Conservation (phyloP, 2,888 invertebrate genomes). For the Ornithoptera alexandrae region DNA sequence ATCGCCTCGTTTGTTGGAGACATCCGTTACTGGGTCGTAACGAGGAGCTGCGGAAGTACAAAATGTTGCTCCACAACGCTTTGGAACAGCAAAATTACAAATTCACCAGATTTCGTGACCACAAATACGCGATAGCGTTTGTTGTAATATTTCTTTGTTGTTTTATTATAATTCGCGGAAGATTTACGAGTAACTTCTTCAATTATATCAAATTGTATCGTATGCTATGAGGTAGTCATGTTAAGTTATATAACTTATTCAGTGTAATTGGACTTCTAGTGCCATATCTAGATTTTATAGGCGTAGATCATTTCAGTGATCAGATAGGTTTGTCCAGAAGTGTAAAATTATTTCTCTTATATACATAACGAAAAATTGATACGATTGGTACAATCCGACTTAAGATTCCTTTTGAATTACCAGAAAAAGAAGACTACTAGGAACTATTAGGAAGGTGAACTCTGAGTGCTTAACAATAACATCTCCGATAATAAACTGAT, state of each 20-base stretch:
- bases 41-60: slow-evolving; percentile 54
- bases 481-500: too few relatives aligned
- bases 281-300: too few relatives aligned
- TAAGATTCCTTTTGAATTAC: too few relatives aligned
- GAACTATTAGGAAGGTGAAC: too few relatives aligned
- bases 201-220: background rate
- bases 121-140: slow-evolving; percentile 51
- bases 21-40: slow-evolving; percentile 78
- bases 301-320: too few relatives aligned
- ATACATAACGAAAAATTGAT: too few relatives aligned
- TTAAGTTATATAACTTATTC: background rate
- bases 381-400: too few relatives aligned
- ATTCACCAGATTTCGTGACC: slow-evolving; percentile 52
- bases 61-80: slow-evolving; percentile 46
- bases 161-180: slow-evolving; percentile 19
- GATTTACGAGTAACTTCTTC: background rate
- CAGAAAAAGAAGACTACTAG: too few relatives aligned
- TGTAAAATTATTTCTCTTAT: too few relatives aligned
- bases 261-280: too few relatives aligned
- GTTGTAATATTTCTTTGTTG: slow-evolving; percentile 36
- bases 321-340: too few relatives aligned
- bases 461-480: too few relatives aligned
- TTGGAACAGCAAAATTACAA: slow-evolving; percentile 42
- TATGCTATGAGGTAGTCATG: background rate
- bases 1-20: slow-evolving; percentile 17